Conservation (phyloP, 2,888 invertebrate species). For the Trissolcus brochymenae region DNA sequence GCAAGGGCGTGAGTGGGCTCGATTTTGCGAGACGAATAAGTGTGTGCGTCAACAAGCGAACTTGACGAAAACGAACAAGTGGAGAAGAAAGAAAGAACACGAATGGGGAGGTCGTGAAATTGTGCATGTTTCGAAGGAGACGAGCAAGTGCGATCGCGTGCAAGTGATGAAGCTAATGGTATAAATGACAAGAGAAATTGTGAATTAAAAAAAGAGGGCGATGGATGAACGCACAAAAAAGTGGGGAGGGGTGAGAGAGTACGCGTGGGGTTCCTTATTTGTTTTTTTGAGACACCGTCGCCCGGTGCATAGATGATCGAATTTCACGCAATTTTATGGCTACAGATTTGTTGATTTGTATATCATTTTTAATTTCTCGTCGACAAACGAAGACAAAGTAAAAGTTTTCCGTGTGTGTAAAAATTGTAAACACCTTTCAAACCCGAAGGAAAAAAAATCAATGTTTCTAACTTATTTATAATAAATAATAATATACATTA, state of each 20-base stretch:
- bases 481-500: slow-evolving; percentile 75
- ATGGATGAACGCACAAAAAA: slow-evolving; percentile 38
- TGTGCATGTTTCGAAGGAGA: slow-evolving; percentile 34
- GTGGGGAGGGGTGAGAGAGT: not conserved
- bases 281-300: slow-evolving; percentile 26
- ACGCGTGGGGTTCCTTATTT: not conserved
- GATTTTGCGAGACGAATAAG: slow-evolving; percentile 50
- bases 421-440: slow-evolving; percentile 75
- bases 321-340: slow-evolving; percentile 72
- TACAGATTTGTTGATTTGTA: slow-evolving; percentile 78
- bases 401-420: slow-evolving; percentile 77
- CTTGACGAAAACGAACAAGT: slow-evolving; percentile 34
- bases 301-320: slow-evolving; percentile 60
- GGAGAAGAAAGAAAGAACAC: slow-evolving; percentile 8
- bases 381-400: slow-evolving; percentile 73
- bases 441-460: slow-evolving; percentile 71
- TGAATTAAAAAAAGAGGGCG: slow-evolving; percentile 33
- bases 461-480: slow-evolving; percentile 77
- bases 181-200: not conserved
- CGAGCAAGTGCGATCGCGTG: slow-evolving; percentile 25
- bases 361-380: slow-evolving; percentile 77
- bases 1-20: slow-evolving; percentile 46
- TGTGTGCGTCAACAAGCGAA: slow-evolving; percentile 38
- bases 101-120: slow-evolving; percentile 16
- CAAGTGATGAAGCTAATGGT: slow-evolving; percentile 18